These are phyloP conservation scores for Pseudomugil gertrudae DNA, from an alignment of 2,797 vertebrate genomes.

Conservation along the genomic window DNA sequence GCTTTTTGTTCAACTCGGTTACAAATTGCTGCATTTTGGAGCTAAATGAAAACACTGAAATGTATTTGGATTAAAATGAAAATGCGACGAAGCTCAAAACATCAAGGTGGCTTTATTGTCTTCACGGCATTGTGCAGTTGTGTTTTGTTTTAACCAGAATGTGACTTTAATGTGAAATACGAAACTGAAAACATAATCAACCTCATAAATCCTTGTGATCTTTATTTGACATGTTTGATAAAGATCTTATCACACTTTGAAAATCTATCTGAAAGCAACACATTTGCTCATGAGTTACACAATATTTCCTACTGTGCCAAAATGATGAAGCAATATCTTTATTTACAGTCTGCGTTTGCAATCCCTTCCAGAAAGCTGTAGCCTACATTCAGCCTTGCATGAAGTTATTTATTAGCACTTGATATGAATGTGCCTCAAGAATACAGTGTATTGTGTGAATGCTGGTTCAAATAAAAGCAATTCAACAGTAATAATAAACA, in stretches of 20 bases:
- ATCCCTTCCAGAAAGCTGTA: conserved; percentile 71
- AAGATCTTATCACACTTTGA: conserved; percentile 39
- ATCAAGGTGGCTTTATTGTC: conserved; percentile 53
- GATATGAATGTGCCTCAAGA: conserved; percentile 79
- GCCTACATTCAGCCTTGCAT: conserved; percentile 77
- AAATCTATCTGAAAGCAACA: conserved; percentile 42
- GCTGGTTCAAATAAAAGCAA: conserved; percentile 84
- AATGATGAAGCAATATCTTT: conserved; percentile 86
- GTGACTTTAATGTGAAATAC: conserved; percentile 56
- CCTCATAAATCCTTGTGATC: conserved; percentile 28
- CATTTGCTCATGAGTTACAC: conserved; percentile 42
- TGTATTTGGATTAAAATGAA: background rate
- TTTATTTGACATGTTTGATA: conserved; percentile 16
- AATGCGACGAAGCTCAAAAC: conserved; percentile 36
- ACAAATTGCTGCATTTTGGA: background rate
- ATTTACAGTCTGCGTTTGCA: conserved; percentile 79
- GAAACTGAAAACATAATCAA: conserved; percentile 38
- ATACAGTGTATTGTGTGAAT: conserved; percentile 80
- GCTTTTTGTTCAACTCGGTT: background rate
- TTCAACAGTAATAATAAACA: conserved; percentile 48
- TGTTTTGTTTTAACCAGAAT: conserved; percentile 69
- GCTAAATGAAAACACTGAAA: background rate
- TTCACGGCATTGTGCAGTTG: conserved; percentile 59
- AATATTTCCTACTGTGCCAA: conserved; percentile 81
- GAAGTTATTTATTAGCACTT: conserved; percentile 79